A percentile compares a stretch with the other conserved stretches of the same genome.
Evolutionary conservation across 2,888 invertebrate genomes (phyloP).

Genomic region (Ectemnius continuus): DNA sequence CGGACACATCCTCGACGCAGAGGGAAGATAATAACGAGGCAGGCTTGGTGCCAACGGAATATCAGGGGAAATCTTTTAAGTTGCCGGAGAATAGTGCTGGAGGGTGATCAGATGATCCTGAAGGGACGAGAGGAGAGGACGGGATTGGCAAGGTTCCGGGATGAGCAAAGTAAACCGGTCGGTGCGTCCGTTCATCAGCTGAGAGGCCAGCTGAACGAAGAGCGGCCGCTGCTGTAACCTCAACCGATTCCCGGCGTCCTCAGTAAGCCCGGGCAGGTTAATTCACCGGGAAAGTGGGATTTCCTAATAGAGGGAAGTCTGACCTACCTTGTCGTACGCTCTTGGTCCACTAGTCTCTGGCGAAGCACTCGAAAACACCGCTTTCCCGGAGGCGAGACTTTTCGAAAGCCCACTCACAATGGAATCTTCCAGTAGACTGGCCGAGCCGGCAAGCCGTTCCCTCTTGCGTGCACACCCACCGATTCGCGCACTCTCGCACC

Average conservation of each 20-base stretch:
- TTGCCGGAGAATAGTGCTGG: slow-evolving; percentile 3
- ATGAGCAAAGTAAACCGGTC: slow-evolving; percentile 58
- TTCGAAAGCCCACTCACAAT: slow-evolving; percentile 75
- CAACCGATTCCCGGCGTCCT: slow-evolving; percentile 46
- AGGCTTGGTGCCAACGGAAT: background rate
- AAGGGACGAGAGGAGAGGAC: slow-evolving; percentile 10
- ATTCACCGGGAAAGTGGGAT: background rate
- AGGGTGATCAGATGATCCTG: slow-evolving; percentile 16
- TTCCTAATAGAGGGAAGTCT: slow-evolving; percentile 2
- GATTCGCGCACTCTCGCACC: slow-evolving; percentile 46
- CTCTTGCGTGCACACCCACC: slow-evolving; percentile 74
- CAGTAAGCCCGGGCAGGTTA: slow-evolving; percentile 27
- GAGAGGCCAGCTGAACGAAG: slow-evolving; percentile 72
- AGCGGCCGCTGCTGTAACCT: slow-evolving; percentile 63
- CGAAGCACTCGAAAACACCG: slow-evolving; percentile 55
- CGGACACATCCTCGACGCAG: too few relatives aligned
- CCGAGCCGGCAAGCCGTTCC: slow-evolving; percentile 76
- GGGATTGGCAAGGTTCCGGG: slow-evolving; percentile 27
- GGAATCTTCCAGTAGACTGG: slow-evolving; percentile 78
- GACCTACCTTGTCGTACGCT: slow-evolving; percentile 33
- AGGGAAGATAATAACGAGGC: background rate
- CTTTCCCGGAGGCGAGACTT: slow-evolving; percentile 62
- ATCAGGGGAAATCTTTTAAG: background rate
- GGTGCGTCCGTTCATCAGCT: slow-evolving; percentile 71
- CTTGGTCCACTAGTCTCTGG: slow-evolving; percentile 33